phyloP scores from a whole-genome alignment of 2,888 invertebrate species.

The Galeopsomyia nigrocyanea region DNA sequence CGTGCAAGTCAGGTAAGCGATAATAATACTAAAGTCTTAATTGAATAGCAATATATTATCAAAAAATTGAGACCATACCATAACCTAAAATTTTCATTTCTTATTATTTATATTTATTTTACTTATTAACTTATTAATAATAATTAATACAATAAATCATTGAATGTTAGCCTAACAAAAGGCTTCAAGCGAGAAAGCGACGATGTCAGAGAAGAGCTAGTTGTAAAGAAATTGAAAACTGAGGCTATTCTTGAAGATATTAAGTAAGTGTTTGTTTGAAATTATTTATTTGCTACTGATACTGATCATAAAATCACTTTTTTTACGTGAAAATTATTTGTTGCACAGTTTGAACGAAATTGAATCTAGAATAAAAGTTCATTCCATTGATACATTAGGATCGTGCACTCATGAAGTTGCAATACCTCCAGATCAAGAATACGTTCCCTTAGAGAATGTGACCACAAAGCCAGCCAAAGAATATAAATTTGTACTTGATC shows the following conservation, averaged over 20 bases:
- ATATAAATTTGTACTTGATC: constrained; percentile 95
- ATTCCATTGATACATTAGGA: constrained; percentile 90
- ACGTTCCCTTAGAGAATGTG: constrained; percentile 74
- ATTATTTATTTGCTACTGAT: constrained; percentile 31
- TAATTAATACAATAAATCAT: too few species aligned
- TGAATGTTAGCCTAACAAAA: neutral
- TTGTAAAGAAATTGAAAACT: constrained; percentile 57
- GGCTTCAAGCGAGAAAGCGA: constrained; percentile 52
- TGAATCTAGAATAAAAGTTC: constrained; percentile 86
- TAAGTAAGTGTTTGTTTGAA: constrained; percentile 57
- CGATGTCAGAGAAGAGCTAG: constrained; percentile 48
- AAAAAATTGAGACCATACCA: constrained; percentile 15
- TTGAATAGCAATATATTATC: constrained; percentile 6
- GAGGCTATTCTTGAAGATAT: constrained; percentile 62
- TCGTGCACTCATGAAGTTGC: constrained; percentile 98
- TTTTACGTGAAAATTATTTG: constrained; percentile 52
- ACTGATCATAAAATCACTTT: constrained; percentile 14
- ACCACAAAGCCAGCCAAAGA: constrained; percentile 86
- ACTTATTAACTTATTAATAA: neutral
- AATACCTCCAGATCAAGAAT: constrained; percentile 88
- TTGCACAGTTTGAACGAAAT: constrained; percentile 78
- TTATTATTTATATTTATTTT: constrained; percentile 4
- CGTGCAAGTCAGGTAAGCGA: constrained; percentile 44
- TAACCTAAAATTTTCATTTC: constrained; percentile 39
- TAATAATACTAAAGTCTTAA: constrained; percentile 44